These are phyloP conservation scores for Apoderus coryli DNA, from an alignment of 2,888 invertebrate genomes.

Conservation along the genomic window DNA sequence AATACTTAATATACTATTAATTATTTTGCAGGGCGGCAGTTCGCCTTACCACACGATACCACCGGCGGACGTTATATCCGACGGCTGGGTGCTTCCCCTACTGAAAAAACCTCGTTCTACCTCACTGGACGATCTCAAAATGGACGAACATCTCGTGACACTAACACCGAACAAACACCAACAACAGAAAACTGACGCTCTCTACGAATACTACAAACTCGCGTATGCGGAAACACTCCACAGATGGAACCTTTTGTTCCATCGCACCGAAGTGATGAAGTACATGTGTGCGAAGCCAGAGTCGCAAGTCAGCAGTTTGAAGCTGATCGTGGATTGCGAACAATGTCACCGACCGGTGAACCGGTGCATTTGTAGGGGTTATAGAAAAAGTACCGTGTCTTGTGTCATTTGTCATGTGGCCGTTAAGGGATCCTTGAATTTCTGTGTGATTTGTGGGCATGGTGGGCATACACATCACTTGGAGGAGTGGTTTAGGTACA, in stretches of 20 bases:
- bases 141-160: constrained; percentile 27
- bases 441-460: constrained; percentile 83
- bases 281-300: constrained; percentile 35
- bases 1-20: too few relatives aligned
- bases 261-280: constrained; percentile 45
- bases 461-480: constrained; percentile 83
- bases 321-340: constrained; percentile 59
- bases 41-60: constrained; percentile 85
- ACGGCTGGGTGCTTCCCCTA: constrained; percentile 57
- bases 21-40: constrained; percentile 50
- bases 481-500: constrained; percentile 64
- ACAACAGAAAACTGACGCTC: constrained; percentile 28
- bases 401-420: constrained; percentile 78
- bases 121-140: constrained; percentile 57
- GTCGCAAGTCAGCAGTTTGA: constrained; percentile 41
- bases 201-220: constrained; percentile 74
- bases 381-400: constrained; percentile 59
- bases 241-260: constrained; percentile 31
- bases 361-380: constrained; percentile 54
- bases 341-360: constrained; percentile 51
- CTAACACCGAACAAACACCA: constrained; percentile 14
- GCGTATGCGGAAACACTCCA: constrained; percentile 82
- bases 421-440: constrained; percentile 71
- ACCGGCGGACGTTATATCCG: constrained; percentile 57
- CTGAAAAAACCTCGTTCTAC: constrained; percentile 62